A percentile compares a stretch with the other conserved stretches of the same genome.
Conservation (phyloP, 2,113 vertebrate species). For the Cheilinus undulatus region DNA sequence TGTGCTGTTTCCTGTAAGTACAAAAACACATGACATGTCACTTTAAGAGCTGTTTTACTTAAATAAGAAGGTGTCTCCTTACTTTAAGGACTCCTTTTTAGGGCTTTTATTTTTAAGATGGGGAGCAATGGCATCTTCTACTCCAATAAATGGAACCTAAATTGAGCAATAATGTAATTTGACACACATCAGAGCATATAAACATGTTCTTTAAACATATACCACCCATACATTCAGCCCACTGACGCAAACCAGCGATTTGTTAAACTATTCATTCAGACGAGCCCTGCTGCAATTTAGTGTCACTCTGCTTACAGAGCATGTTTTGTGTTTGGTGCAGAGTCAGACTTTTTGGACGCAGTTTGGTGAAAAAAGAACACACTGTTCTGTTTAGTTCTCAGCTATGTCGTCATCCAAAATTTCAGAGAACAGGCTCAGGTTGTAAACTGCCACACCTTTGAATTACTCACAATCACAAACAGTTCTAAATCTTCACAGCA, state of each 20-base stretch:
- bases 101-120: neutral
- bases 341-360: constrained; percentile 7
- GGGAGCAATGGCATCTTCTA: neutral
- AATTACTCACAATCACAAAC: neutral
- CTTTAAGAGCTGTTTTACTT: neutral
- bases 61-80: neutral
- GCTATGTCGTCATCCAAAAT: constrained; percentile 23
- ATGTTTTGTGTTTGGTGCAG: constrained; percentile 37
- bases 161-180: constrained; percentile 1
- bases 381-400: constrained; percentile 26
- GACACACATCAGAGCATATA: constrained; percentile 36
- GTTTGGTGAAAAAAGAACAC: constrained; percentile 37
- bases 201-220: constrained; percentile 22
- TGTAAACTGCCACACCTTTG: constrained; percentile 24
- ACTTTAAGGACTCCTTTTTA: neutral
- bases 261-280: constrained; percentile 6
- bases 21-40: neutral
- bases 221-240: neutral
- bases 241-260: neutral
- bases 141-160: neutral
- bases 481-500: neutral
- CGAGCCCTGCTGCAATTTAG: neutral
- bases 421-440: constrained; percentile 8
- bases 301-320: constrained; percentile 40
- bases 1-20: constrained; percentile 97